phyloP scores from a whole-genome alignment of 2,113 vertebrate species.

The Passer montanus region DNA sequence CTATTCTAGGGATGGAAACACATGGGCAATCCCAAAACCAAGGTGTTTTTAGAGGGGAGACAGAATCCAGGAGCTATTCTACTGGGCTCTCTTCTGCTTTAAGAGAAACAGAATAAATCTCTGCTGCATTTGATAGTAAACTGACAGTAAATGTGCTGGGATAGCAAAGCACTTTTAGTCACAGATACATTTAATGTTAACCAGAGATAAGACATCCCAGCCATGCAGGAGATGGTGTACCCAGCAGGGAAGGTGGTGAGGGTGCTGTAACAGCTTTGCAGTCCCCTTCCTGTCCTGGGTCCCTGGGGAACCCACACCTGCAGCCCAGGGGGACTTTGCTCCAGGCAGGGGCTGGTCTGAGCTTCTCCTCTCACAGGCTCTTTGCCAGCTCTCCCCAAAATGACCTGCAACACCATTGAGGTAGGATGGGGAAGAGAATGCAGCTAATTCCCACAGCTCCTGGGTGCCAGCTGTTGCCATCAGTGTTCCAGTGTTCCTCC shows the following conservation, averaged over 20 bases:
- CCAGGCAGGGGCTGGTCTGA: background rate
- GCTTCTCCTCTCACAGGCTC: fast-evolving
- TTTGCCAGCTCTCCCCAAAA: background rate
- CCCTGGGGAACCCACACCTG: background rate
- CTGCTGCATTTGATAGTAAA: background rate
- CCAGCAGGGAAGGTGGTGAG: background rate
- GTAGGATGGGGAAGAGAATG: background rate
- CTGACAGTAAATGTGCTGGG: background rate
- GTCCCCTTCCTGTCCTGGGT: background rate
- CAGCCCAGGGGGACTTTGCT: background rate
- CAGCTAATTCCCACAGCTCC: background rate
- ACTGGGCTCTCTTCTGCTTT: background rate
- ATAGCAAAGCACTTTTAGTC: background rate
- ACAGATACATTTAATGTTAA: background rate
- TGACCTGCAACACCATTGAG: background rate
- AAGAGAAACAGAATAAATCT: background rate
- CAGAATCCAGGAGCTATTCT: background rate
- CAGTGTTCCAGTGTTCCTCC: background rate
- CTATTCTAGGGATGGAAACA: background rate
- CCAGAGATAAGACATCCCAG: background rate
- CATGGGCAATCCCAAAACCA: background rate
- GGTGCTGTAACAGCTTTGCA: fast-evolving
- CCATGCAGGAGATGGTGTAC: background rate
- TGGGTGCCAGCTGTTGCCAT: background rate
- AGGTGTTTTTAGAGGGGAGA: background rate